Percentiles rank a stretch among this genome's conserved stretches.
These are phyloP conservation scores for Falco punctatus DNA, from an alignment of 2,113 vertebrate species.

Conservation along the genomic window DNA sequence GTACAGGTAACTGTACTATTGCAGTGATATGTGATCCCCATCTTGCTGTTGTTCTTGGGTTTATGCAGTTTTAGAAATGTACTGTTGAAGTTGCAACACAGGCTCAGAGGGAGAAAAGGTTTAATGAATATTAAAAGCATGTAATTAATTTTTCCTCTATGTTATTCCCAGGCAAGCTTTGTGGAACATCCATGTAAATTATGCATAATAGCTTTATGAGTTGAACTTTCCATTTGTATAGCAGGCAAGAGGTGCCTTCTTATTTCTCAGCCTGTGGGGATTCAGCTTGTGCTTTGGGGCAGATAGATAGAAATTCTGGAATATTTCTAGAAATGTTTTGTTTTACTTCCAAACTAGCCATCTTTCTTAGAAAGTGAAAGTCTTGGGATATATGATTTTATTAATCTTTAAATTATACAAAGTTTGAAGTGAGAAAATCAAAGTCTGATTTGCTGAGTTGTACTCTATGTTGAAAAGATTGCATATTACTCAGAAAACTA, in stretches of 20 bases:
- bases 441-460: neutral
- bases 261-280: neutral
- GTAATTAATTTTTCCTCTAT: slow-evolving; percentile 7
- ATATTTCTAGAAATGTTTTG: neutral
- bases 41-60: neutral
- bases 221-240: neutral
- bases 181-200: slow-evolving; percentile 12
- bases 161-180: neutral
- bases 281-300: neutral
- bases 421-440: neutral
- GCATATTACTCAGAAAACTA: neutral
- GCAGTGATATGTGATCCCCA: neutral
- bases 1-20: neutral
- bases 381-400: neutral
- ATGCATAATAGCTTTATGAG: neutral
- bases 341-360: neutral
- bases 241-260: neutral
- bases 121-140: slow-evolving; percentile 36
- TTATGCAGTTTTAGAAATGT: neutral
- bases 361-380: neutral
- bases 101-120: neutral
- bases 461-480: neutral
- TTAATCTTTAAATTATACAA: neutral
- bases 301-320: neutral
- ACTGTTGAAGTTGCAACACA: neutral